Percentiles rank a stretch among this genome's conserved stretches.
phyloP scores from a whole-genome alignment of 2,888 invertebrate genomes.

The Oxyteleia sp. region DNA sequence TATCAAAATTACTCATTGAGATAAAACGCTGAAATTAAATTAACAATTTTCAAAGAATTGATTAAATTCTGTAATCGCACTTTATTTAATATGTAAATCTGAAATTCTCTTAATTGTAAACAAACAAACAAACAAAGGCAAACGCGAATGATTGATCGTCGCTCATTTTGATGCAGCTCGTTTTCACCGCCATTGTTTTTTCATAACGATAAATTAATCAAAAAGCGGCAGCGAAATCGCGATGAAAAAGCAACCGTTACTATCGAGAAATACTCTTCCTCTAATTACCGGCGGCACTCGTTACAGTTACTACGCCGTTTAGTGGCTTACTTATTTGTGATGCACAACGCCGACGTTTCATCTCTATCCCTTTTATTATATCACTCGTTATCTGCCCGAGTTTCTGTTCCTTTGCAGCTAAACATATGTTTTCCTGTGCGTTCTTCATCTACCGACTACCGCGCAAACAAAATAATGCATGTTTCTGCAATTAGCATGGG shows the following conservation, averaged over 20 bases:
- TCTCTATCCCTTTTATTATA: conserved; percentile 59
- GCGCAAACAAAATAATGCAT: conserved; percentile 24
- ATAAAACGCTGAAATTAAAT: too few species aligned
- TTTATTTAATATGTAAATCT: too few species aligned
- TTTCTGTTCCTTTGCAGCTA: conserved; percentile 38
- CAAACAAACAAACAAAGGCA: too few species aligned
- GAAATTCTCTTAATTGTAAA: too few species aligned
- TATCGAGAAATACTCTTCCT: conserved; percentile 62
- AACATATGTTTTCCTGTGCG: conserved; percentile 41
- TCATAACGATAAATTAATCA: not conserved
- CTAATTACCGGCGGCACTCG: conserved; percentile 55
- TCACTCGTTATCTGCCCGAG: conserved; percentile 57
- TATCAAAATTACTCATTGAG: too few species aligned
- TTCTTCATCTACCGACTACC: conserved; percentile 1
- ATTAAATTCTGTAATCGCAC: too few species aligned
- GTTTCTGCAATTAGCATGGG: conserved; percentile 4
- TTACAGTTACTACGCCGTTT: conserved; percentile 66
- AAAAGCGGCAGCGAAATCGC: conserved; percentile 22
- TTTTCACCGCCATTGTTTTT: not conserved
- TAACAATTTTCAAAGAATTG: too few species aligned
- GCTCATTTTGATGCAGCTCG: too few species aligned
- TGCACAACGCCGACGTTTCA: conserved; percentile 45
- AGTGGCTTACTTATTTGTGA: conserved; percentile 63
- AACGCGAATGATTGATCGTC: too few species aligned
- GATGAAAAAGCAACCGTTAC: conserved; percentile 58